Evolutionary conservation across 1,140 invertebrate species (phyloP), one percentile per base, ranked within the genome.

Genomic region (Oncopodura yosiiana): DNA sequence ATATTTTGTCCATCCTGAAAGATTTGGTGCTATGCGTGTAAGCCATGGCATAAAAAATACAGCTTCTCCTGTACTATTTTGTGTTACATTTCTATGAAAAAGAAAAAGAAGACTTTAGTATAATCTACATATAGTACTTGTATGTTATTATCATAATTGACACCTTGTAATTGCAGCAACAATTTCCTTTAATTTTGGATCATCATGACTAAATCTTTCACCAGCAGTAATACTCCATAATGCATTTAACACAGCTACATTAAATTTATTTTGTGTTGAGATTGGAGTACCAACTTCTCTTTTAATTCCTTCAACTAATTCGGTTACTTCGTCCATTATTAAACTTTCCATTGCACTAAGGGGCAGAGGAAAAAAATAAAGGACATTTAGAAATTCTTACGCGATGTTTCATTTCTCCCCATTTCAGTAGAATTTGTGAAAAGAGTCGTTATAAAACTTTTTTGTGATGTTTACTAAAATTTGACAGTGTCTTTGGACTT

Each of bases 1-100:
- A 57, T 86, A 87, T 5, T 78, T 70, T 60, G 78, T 84, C 62
- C 87, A 88, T 0, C 86, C 86, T 2, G 82, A 85, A n/a, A 76
- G 69, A 54, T 81, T 78, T 0, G 86, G 86, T 3, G 82, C 81
- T 6, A 88, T 63, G 62, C 79, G 80, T 57, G 78, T 76, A 12
- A 88, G 69, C 44, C 86, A 69, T 0, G 86, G 86, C 36, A 48
- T 38, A n/a, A 56, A 56, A 18, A 56, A 49, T 18, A 56, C n/a
- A n/a, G n/a, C n/a, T n/a, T n/a, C n/a, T n/a, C n/a, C n/a, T n/a
- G n/a, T n/a, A n/a, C n/a, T n/a, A n/a, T n/a, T n/a, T n/a, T n/a
- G n/a, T n/a, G n/a, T n/a, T n/a, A 9, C 30, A 34, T 34, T 9
- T 34, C 14, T 34, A 34, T 9, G 8, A 34, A 34, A 34, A 34